Conservation (phyloP, 2,888 invertebrate species). For the Cataglyphis livida region DNA sequence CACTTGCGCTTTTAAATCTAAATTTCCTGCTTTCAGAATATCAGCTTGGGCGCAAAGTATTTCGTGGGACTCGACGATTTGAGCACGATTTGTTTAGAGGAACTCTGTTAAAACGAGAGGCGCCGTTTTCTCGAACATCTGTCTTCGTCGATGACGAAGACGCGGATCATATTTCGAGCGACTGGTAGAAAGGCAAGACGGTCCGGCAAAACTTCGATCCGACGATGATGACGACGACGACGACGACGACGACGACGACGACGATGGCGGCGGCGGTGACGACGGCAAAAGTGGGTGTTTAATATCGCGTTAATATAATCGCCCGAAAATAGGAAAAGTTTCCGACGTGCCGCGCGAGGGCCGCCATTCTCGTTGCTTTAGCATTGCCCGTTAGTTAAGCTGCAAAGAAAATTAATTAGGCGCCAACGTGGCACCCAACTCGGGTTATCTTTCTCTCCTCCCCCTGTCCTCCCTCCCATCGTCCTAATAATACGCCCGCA, state of each 20-base stretch:
- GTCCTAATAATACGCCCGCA: background rate
- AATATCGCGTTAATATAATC: slow-evolving; percentile 57
- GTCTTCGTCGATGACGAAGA: slow-evolving; percentile 24
- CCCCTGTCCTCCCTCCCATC: too few species aligned
- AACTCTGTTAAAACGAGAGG: slow-evolving; percentile 24
- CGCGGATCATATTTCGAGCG: slow-evolving; percentile 45
- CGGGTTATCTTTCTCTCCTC: slow-evolving; percentile 30
- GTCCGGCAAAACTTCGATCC: slow-evolving; percentile 38
- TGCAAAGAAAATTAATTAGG: slow-evolving; percentile 75
- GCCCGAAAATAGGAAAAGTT: slow-evolving; percentile 68
- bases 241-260: background rate
- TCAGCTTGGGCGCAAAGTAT: slow-evolving; percentile 1
- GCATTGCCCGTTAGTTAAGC: slow-evolving; percentile 63
- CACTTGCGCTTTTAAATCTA: background rate
- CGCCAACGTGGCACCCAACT: slow-evolving; percentile 50
- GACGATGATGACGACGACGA: background rate
- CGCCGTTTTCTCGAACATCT: slow-evolving; percentile 31
- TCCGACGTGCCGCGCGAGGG: slow-evolving; percentile 60
- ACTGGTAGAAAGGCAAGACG: slow-evolving; percentile 16
- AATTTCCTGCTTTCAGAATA: background rate
- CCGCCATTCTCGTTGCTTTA: slow-evolving; percentile 66
- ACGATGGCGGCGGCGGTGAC: background rate
- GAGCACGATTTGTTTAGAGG: slow-evolving; percentile 38
- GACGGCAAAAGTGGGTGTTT: slow-evolving; percentile 48
- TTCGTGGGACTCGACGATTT: background rate